A percentile compares a stretch with the other conserved stretches of the same genome.
These are phyloP conservation scores for Hippocampus mohnikei DNA, from an alignment of 2,113 vertebrate species.

Conservation along the genomic window DNA sequence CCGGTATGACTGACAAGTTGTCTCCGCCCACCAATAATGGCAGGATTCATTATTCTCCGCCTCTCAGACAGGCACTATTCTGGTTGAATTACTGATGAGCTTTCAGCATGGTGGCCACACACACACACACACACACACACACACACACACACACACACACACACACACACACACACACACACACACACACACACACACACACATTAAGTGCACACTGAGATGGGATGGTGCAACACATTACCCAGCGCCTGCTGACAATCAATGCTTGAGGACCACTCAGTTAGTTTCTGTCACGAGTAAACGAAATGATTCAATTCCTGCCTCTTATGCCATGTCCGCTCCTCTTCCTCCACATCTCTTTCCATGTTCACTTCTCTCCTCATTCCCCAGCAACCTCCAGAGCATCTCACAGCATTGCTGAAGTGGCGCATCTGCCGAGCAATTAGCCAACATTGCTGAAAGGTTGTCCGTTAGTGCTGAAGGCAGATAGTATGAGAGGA, in stretches of 20 bases:
- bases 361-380: constrained; percentile 32
- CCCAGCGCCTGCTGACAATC: constrained; percentile 8
- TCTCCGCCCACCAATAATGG: constrained; percentile 67
- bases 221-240: constrained; percentile 13
- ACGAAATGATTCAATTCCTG: constrained; percentile 30
- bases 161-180: neutral
- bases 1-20: constrained; percentile 59
- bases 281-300: constrained; percentile 23
- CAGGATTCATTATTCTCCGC: constrained; percentile 67
- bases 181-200: constrained; percentile 4
- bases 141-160: constrained; percentile 1
- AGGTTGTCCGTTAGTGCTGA: constrained; percentile 29
- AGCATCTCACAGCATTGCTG: constrained; percentile 54
- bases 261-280: neutral
- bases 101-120: constrained; percentile 27
- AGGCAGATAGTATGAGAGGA: constrained; percentile 11
- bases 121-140: neutral
- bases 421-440: constrained; percentile 62
- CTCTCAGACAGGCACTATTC: constrained; percentile 49
- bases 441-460: constrained; percentile 59
- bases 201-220: neutral
- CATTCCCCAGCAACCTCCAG: constrained; percentile 31
- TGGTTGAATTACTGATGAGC: constrained; percentile 61
- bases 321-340: constrained; percentile 33
- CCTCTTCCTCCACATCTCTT: constrained; percentile 33